phyloP scores from a whole-genome alignment of 2,888 invertebrate genomes.

The Maniola hyperantus region DNA sequence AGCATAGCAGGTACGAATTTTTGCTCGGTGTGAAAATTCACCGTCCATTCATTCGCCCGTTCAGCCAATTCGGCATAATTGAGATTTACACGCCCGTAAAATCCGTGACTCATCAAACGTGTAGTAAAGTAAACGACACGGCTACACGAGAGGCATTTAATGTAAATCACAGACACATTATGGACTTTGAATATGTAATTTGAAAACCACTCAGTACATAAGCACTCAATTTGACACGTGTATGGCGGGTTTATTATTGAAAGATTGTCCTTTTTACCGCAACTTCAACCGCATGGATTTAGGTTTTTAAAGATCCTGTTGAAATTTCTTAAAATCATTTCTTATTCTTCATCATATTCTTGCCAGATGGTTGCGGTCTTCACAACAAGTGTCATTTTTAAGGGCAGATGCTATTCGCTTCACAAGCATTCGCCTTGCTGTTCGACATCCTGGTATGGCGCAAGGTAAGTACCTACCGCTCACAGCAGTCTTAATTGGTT shows the following conservation, averaged over 20 bases:
- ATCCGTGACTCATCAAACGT: conserved; percentile 29
- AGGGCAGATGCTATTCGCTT: too few species aligned
- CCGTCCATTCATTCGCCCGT: conserved; percentile 26
- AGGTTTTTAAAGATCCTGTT: too few species aligned
- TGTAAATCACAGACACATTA: conserved; percentile 13
- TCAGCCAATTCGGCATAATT: conserved; percentile 26
- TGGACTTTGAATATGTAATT: conserved; percentile 16
- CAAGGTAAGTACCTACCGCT: too few species aligned
- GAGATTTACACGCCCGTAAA: conserved; percentile 28
- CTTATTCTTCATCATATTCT: too few species aligned
- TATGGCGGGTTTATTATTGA: not conserved
- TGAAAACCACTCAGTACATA: conserved; percentile 7
- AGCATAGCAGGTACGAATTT: not conserved
- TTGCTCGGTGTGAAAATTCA: conserved; percentile 19
- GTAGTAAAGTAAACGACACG: conserved; percentile 27
- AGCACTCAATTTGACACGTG: not conserved
- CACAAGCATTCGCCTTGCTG: too few species aligned
- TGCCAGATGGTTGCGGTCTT: too few species aligned
- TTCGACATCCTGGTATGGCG: too few species aligned
- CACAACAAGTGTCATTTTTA: too few species aligned
- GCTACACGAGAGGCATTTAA: conserved; percentile 22
- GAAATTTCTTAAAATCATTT: too few species aligned
- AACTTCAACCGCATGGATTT: too few species aligned
- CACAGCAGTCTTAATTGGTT: too few species aligned
- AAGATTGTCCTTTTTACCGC: too few species aligned